A percentile compares a stretch with the other conserved stretches of the same genome.
Evolutionary conservation across 2,113 vertebrate genomes (phyloP).

Genomic region (Lophura nycthemera): DNA sequence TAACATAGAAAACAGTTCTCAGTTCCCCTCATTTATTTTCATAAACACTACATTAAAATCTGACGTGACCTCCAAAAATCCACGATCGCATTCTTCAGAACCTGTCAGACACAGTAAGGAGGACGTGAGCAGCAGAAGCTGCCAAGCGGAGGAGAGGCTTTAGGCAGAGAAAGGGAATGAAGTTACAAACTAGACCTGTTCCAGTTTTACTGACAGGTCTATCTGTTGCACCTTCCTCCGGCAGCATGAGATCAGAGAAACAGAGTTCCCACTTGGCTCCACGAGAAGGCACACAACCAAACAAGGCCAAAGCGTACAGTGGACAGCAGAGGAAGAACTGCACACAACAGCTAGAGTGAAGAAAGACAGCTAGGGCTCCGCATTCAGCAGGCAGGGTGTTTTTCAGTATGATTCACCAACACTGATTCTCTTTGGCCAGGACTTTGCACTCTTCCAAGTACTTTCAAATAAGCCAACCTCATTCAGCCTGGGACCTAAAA

Average conservation of each 20-base stretch:
- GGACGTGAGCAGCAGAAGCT: not conserved
- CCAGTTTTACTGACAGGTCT: not conserved
- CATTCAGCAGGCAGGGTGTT: not conserved
- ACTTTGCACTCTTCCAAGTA: not conserved
- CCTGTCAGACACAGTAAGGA: conserved; percentile 5
- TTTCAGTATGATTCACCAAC: not conserved
- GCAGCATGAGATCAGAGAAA: not conserved
- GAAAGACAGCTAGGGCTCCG: not conserved
- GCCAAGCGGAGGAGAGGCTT: not conserved
- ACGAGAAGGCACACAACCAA: not conserved
- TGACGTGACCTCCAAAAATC: conserved; percentile 60
- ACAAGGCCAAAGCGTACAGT: not conserved
- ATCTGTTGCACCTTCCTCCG: not conserved
- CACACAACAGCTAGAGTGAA: not conserved
- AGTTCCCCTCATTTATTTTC: conserved; percentile 32
- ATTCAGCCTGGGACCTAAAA: not conserved
- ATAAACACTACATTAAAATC: conserved; percentile 48
- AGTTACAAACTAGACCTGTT: not conserved
- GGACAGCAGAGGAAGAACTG: not conserved
- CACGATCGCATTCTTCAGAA: conserved; percentile 39
- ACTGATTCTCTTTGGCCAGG: not conserved
- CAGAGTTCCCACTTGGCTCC: not conserved
- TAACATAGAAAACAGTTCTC: conserved; percentile 30
- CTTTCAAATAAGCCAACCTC: conserved; percentile 6
- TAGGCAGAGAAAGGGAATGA: not conserved